Evolutionary conservation across 2,888 invertebrate genomes (phyloP).

Genomic region (Yponomeuta cagnagella): DNA sequence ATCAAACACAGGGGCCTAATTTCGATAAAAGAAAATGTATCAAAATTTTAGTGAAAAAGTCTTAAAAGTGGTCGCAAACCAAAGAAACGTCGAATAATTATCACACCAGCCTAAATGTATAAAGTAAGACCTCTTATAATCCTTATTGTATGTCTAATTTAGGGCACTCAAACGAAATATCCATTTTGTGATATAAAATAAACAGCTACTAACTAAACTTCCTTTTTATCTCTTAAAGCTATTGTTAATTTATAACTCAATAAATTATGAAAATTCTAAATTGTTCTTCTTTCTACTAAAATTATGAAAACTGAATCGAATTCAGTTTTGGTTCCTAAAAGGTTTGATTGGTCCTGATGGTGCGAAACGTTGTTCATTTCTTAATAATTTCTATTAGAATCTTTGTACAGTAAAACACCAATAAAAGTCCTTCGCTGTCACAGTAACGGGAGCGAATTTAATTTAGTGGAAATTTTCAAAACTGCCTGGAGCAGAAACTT

Average conservation of each 20-base stretch:
- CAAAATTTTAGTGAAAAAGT: neutral
- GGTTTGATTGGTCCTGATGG: neutral
- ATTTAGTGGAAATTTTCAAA: slow-evolving; percentile 9
- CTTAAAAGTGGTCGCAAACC: neutral
- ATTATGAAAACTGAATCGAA: neutral
- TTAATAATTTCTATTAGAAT: neutral
- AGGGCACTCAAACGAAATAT: neutral
- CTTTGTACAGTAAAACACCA: slow-evolving; percentile 6
- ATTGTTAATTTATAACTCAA: no score
- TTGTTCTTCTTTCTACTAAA: neutral
- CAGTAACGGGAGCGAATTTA: slow-evolving; percentile 8
- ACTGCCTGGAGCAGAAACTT: slow-evolving; percentile 32
- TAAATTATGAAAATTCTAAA: neutral
- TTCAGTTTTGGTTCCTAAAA: slow-evolving; percentile 5
- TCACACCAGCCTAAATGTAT: neutral
- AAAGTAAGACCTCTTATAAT: neutral
- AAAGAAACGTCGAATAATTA: neutral
- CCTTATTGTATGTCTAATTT: neutral
- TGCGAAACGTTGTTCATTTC: slow-evolving; percentile 1
- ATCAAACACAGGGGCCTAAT: neutral
- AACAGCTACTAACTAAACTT: neutral
- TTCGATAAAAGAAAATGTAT: neutral
- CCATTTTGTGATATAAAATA: neutral
- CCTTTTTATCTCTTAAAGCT: no score
- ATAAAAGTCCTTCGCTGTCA: slow-evolving; percentile 6